These are phyloP conservation scores for Drosophila rufa DNA, from an alignment of 1,140 invertebrate species.

Conservation along the genomic window DNA sequence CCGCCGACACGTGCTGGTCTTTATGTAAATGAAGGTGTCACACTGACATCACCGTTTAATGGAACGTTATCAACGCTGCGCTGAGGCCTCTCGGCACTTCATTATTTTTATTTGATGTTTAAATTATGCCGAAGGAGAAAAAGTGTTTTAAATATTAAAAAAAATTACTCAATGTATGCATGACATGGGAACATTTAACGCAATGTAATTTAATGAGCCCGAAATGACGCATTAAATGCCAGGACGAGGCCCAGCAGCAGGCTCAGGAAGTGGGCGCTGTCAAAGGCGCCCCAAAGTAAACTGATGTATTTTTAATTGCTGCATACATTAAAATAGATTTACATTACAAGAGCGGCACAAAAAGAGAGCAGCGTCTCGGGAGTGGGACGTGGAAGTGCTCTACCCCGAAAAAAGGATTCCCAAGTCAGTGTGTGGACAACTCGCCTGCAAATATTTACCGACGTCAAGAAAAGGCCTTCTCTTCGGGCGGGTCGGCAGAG, in stretches of 20 bases:
- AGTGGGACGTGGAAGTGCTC: background rate
- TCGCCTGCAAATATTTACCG: constrained; percentile 65
- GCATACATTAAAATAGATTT: constrained; percentile 82
- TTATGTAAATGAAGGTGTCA: constrained; percentile 56
- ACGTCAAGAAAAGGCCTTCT: constrained; percentile 39
- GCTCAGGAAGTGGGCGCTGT: constrained; percentile 26
- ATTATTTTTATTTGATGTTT: constrained; percentile 48
- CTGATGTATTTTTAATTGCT: constrained; percentile 81
- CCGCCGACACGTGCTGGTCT: constrained; percentile 43
- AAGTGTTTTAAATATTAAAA: constrained; percentile 33
- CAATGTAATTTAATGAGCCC: constrained; percentile 73
- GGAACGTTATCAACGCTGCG: constrained; percentile 28
- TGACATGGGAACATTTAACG: constrained; percentile 27
- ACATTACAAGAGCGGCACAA: constrained; percentile 51
- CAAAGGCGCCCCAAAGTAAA: constrained; percentile 43
- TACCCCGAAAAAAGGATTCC: constrained; percentile 27
- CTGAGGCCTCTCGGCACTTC: constrained; percentile 12
- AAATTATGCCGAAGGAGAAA: constrained; percentile 59
- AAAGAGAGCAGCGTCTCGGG: constrained; percentile 9
- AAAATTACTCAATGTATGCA: constrained; percentile 43
- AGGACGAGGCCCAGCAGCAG: constrained; percentile 16
- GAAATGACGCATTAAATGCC: constrained; percentile 56
- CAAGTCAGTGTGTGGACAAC: constrained; percentile 36
- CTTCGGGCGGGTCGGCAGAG: constrained; percentile 20
- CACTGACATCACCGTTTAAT: constrained; percentile 66